Conservation (phyloP, 2,113 vertebrate species). For the Acanthisitta chloris region DNA sequence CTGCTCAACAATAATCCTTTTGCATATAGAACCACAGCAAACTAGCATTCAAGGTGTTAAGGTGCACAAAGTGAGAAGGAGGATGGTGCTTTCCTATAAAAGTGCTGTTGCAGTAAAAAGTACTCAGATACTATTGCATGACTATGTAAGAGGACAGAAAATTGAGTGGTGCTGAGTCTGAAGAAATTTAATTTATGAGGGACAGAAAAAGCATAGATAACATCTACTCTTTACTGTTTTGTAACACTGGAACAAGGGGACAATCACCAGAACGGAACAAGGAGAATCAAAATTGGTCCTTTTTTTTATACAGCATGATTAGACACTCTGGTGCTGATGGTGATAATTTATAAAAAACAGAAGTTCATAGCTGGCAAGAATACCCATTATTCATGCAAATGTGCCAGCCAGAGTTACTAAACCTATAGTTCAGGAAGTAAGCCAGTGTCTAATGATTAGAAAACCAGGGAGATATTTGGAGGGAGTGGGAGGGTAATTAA, state of each 20-base stretch:
- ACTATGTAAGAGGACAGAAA: not conserved
- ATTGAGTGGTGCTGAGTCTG: not conserved
- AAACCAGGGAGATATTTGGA: not conserved
- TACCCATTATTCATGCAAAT: not conserved
- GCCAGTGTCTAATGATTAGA: not conserved
- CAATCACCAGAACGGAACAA: not conserved
- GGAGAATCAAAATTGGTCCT: not conserved
- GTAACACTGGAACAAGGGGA: not conserved
- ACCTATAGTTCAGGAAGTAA: not conserved
- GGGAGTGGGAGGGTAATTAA: not conserved
- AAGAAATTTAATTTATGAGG: not conserved
- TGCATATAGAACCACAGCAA: not conserved
- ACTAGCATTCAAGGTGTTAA: not conserved
- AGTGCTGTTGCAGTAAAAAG: not conserved
- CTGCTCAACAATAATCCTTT: not conserved
- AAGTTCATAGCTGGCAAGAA: not conserved
- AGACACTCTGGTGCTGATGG: not conserved
- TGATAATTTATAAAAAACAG: not conserved
- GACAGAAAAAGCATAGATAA: not conserved
- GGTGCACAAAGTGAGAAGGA: not conserved
- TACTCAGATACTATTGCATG: not conserved
- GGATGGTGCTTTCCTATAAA: not conserved
- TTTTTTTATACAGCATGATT: not conserved
- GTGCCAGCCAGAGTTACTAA: not conserved
- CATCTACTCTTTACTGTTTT: not conserved